Base-by-base conservation (phyloP, 1,140 invertebrate species). In the Meloidogyne chitwoodi region DNA sequence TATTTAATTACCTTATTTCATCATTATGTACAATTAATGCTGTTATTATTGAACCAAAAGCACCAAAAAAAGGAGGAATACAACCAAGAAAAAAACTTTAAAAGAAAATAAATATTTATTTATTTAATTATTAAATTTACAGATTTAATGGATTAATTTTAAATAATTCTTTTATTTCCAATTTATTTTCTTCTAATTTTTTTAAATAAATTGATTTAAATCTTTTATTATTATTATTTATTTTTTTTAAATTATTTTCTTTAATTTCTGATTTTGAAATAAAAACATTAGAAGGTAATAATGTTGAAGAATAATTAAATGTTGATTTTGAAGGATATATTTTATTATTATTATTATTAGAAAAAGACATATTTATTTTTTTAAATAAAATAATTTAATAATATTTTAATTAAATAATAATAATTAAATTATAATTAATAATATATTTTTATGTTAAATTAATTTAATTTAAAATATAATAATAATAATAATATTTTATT, bases 1-100 rank as follows among this genome's bases (percentile, higher is more conserved):
- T 73, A 6, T 24, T 75, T 77, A n/a, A n/a, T 24, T 72, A 80
- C 68, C 79, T 83, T 38, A 86, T 87, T 67, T 86, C 84, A 76
- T 86, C 85, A 74, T 87, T 86, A 69, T 86, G 85, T 26, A 86
- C 80, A 24, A 84, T 80, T 22, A 86, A 65, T 12, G 85, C 85
- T 26, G 85, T 82, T 16, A 79, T 77, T 75, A 86, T 86, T 26
- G 84, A 86, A n/a, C 80, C 75, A 24, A 86, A 61, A 27, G 85
- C 84, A 22, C 85, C 85, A 31, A 86, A 77, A 67, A 86, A 79
- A 22, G 85, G 85, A n/a, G 85, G 85, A 62, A 86, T 67, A 73
- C 87, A 86, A 10, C 85, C 85, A 31, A 78, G 68, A 64, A 86
- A 77, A 64, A 86, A 87, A 8, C 70, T 67, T n/a, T 27, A 8